Evolutionary conservation across 1,140 invertebrate species (phyloP).

Genomic region (Akabosia matsudoensis): DNA sequence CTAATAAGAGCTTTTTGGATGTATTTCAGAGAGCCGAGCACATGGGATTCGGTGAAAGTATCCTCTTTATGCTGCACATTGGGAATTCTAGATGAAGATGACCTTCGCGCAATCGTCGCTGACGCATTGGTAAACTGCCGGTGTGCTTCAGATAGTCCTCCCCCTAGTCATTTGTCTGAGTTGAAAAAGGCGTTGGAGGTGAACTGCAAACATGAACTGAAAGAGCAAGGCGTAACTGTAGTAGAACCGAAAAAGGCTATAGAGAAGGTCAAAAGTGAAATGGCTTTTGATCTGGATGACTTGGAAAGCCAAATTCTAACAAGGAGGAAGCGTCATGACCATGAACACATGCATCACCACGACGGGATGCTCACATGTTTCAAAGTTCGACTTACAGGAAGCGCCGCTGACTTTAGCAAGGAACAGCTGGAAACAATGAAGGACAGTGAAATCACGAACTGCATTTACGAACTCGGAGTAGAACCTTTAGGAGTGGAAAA

Average conservation of each 20-base stretch:
- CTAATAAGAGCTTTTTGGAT: background rate
- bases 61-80: constrained; percentile 40
- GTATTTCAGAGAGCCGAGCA: constrained; percentile 22
- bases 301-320: constrained; percentile 42
- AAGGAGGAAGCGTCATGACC: background rate
- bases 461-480: constrained; percentile 42
- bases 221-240: background rate
- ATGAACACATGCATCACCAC: background rate
- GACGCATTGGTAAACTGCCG: constrained; percentile 38
- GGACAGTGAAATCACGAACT: constrained; percentile 33
- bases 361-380: constrained; percentile 18
- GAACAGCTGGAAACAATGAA: constrained; percentile 33
- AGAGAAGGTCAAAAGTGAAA: constrained; percentile 36
- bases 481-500: constrained; percentile 32
- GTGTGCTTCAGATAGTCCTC: constrained; percentile 37
- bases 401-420: constrained; percentile 26
- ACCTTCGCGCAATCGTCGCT: constrained; percentile 24
- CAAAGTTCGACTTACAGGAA: constrained; percentile 36
- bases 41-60: constrained; percentile 37
- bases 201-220: constrained; percentile 38
- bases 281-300: constrained; percentile 39
- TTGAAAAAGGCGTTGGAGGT: constrained; percentile 38
- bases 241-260: constrained; percentile 10
- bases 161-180: constrained; percentile 42
- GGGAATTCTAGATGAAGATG: constrained; percentile 36